Evolutionary conservation across 92 coral and sea anemone species (phyloP).

Genomic region (Chrysogorgia sp.): DNA sequence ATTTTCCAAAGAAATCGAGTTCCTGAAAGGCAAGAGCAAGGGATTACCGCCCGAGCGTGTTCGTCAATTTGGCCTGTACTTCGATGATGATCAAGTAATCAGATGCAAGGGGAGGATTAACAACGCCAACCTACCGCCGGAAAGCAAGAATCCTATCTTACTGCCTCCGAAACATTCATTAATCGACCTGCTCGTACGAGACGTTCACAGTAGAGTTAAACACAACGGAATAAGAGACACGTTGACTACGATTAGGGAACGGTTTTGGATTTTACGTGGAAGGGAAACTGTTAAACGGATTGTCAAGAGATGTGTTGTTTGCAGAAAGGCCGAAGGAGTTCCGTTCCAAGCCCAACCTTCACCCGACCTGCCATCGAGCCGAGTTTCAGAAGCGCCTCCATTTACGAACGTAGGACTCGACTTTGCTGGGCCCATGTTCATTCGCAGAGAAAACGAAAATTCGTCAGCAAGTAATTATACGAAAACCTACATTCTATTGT

Average conservation of each 20-base stretch:
- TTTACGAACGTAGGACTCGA: constrained; percentile 53
- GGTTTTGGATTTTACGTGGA: constrained; percentile 66
- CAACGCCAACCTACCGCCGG: too few species aligned
- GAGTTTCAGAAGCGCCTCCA: constrained; percentile 60
- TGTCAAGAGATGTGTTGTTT: constrained; percentile 44
- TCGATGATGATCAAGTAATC: neutral
- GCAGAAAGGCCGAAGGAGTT: constrained; percentile 11
- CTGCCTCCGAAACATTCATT: constrained; percentile 49
- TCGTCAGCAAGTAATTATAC: too few species aligned
- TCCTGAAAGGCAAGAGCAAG: constrained; percentile 39
- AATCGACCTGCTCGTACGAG: too few species aligned
- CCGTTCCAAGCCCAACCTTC: constrained; percentile 39
- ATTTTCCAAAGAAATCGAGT: constrained; percentile 51
- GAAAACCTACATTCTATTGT: too few species aligned
- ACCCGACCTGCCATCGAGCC: too few species aligned
- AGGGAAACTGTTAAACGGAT: constrained; percentile 57
- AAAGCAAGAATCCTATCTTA: too few species aligned
- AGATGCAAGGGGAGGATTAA: constrained; percentile 41
- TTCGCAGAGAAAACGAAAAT: too few species aligned
- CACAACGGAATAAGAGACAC: too few species aligned
- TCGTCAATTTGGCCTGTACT: too few species aligned
- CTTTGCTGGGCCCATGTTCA: constrained; percentile 55
- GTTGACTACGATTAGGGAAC: too few species aligned
- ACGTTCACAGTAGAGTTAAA: constrained; percentile 49
- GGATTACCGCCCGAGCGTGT: too few species aligned